Conservation (phyloP, 2,113 vertebrate genomes). For the Lophotis ruficrista region DNA sequence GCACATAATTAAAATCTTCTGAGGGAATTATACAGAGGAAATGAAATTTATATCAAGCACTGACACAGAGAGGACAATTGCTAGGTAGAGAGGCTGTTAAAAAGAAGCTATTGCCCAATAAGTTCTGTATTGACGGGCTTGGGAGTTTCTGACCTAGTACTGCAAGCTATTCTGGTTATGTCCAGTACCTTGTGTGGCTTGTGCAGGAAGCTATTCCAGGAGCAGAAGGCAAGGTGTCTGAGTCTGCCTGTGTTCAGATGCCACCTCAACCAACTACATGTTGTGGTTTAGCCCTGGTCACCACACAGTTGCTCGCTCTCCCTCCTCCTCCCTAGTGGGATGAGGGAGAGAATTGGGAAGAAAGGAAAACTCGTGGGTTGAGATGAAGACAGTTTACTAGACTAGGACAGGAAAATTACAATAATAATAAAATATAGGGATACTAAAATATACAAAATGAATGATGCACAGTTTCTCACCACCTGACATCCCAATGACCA, state of each 20-base stretch:
- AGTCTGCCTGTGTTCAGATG: not conserved
- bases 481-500: no score
- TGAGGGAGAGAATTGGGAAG: no score
- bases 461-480: no score
- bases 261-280: not conserved
- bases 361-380: no score
- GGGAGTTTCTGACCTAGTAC: not conserved
- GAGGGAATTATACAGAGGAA: not conserved
- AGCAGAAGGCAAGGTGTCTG: not conserved
- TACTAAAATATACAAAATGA: no score
- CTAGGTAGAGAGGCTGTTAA: not conserved
- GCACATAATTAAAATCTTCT: not conserved
- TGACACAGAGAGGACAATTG: not conserved
- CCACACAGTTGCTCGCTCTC: no score
- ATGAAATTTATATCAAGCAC: not conserved
- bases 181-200: not conserved
- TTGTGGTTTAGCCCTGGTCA: no score
- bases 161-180: not conserved
- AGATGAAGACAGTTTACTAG: no score
- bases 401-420: no score
- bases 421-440: no score
- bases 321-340: no score
- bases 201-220: not conserved
- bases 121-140: not conserved
- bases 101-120: not conserved